Conservation (phyloP, 1,140 invertebrate genomes). For the Eciton burchellii region DNA sequence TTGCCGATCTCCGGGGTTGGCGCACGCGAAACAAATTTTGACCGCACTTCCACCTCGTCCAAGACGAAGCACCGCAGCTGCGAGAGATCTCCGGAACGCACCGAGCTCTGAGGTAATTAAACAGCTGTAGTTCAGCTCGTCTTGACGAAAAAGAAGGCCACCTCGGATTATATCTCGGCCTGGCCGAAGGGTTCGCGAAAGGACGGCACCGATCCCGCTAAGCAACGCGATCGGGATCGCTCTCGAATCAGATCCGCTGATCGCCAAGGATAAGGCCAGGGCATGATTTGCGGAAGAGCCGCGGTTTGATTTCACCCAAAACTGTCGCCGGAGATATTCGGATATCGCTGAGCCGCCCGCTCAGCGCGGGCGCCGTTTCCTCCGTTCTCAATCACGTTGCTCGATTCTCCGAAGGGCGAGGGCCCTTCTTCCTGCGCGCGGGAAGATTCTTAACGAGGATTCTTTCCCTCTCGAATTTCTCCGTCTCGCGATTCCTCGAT, state of each 20-base stretch:
- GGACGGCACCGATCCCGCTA: too few relatives aligned
- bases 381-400: too few relatives aligned
- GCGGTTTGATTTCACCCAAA: neutral
- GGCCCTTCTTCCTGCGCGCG: too few relatives aligned
- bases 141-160: conserved; percentile 33
- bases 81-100: conserved; percentile 48
- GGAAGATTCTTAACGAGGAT: too few relatives aligned
- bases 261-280: neutral
- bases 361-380: too few relatives aligned
- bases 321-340: neutral
- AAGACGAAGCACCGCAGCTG: conserved; percentile 32
- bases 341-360: too few relatives aligned
- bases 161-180: neutral
- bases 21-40: conserved; percentile 55
- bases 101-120: conserved; percentile 49
- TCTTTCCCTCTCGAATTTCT: too few relatives aligned
- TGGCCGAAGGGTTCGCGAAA: too few relatives aligned
- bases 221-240: conserved; percentile 4
- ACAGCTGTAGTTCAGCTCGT: conserved; percentile 51
- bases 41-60: conserved; percentile 17
- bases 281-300: neutral
- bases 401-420: too few relatives aligned
- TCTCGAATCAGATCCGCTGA: neutral
- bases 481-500: too few relatives aligned
- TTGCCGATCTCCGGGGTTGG: conserved; percentile 38